Evolutionary conservation across 2,888 invertebrate genomes (phyloP), one percentile per base, ranked within the genome.

Genomic region (Herminia tarsipennalis): DNA sequence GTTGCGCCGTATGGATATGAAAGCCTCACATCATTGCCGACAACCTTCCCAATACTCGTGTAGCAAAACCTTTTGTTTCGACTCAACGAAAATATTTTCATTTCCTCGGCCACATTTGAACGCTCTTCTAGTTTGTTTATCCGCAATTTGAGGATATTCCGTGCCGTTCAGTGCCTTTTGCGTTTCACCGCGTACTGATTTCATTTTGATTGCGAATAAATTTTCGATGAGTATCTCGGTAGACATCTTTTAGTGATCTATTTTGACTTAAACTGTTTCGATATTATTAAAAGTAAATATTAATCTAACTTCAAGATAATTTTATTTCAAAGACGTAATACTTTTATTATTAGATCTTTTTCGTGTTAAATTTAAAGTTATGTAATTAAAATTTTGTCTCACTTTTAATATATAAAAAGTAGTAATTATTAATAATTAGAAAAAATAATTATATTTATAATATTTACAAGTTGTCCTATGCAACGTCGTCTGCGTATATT

Each of bases 81-180:
- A 70, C 58, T 72, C 65, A 58, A 73, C 70, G 66, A 73, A 76
- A 79, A 78, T 77, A 76, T 78, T 81, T 78, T 76, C 78, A 80
- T 79, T 78, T 76, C 72, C 73, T 73, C 74, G 64, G 37, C 68
- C 68, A 66, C 66, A 61, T 73, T 75, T 60, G 64, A 58, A 52
- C 54, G 62, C 44, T 63, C 56, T 48, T 12, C 64, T 71, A 70
- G 78, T 78, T 78, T 81, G 80, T 81, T 78, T 78, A 79, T 80
- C 66, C 72, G 35, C 77, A 75, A 78, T 81, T 78, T 74, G 64
- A 68, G 70, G 67, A 66, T 75, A 74, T 74, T 71, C 22, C 20
- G 62, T 57, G 54, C 54, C 65, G 57, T 70, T 66, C 56, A 55
- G 65, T 60, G 74, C 70, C 67, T 69, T 72, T 69, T 59, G 60